Conservation (phyloP, 35 echinoderm and acorn worm genomes). For the Anneissia japonica region DNA sequence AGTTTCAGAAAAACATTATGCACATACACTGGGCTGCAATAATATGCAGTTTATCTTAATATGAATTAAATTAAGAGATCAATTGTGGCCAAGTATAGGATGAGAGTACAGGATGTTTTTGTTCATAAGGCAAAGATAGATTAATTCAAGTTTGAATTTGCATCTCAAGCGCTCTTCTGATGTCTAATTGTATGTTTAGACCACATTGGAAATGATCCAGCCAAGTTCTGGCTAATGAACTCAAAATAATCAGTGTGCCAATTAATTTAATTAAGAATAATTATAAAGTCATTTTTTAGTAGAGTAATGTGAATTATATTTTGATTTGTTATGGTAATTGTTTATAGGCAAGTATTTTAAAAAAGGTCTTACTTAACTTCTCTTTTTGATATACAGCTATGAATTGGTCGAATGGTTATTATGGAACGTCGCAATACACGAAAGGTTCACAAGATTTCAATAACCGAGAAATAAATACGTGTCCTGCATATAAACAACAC, state of each 20-base stretch:
- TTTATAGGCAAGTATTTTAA: too few species aligned
- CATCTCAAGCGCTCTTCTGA: too few species aligned
- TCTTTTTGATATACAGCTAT: constrained; percentile 23
- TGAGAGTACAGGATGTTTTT: neutral
- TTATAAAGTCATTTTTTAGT: too few species aligned
- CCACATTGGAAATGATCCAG: too few species aligned
- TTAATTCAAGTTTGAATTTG: neutral
- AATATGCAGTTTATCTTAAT: neutral
- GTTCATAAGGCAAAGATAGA: neutral
- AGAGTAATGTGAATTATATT: too few species aligned
- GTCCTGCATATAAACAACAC: neutral
- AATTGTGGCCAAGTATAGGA: too few species aligned
- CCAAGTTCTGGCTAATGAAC: too few species aligned
- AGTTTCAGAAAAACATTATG: neutral
- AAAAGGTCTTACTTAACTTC: neutral
- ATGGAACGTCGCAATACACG: neutral
- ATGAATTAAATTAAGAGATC: neutral
- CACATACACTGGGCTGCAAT: neutral
- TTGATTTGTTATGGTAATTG: too few species aligned
- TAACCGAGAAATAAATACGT: constrained; percentile 3
- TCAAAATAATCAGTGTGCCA: too few species aligned
- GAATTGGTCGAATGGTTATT: neutral
- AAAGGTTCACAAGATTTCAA: constrained; percentile 14
- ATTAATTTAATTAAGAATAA: too few species aligned
- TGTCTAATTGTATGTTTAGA: too few species aligned